Evolutionary conservation across 2,888 invertebrate genomes (phyloP).

Genomic region (Mythimna albipuncta): DNA sequence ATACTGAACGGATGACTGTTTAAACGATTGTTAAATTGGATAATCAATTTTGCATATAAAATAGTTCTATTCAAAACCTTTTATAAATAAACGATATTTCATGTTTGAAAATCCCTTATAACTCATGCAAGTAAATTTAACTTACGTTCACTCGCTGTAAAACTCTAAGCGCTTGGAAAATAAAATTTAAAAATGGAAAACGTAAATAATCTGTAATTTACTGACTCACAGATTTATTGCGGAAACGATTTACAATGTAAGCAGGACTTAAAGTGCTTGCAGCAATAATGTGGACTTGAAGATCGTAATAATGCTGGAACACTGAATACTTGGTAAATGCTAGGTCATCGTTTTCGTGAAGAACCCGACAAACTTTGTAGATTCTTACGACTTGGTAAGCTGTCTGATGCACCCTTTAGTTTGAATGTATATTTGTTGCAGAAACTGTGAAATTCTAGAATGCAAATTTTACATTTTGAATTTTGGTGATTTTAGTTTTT

Average conservation of each 20-base stretch:
- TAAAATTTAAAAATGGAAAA: constrained; percentile 25
- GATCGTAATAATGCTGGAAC: constrained; percentile 25
- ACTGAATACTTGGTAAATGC: constrained; percentile 36
- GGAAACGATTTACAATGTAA: constrained; percentile 56
- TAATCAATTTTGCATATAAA: not conserved
- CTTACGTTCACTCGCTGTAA: constrained; percentile 20
- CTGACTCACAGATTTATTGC: constrained; percentile 46
- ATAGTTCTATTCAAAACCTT: not conserved
- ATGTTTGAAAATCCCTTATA: not conserved
- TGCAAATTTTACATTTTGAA: not conserved
- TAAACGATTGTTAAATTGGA: not conserved
- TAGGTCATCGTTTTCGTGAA: constrained; percentile 37
- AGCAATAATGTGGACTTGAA: constrained; percentile 43
- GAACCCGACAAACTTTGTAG: constrained; percentile 27
- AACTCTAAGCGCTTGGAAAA: constrained; percentile 37
- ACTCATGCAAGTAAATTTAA: constrained; percentile 10
- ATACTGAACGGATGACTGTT: no score
- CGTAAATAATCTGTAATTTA: constrained; percentile 57
- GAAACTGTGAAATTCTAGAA: not conserved
- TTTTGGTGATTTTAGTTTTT: not conserved
- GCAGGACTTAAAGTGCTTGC: constrained; percentile 24
- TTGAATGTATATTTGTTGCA: constrained; percentile 17
- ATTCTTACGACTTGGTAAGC: constrained; percentile 37
- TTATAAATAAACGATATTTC: not conserved
- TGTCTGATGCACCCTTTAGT: constrained; percentile 38